phyloP scores from a whole-genome alignment of 2,113 vertebrate genomes.

The Oryzias melastigma region DNA sequence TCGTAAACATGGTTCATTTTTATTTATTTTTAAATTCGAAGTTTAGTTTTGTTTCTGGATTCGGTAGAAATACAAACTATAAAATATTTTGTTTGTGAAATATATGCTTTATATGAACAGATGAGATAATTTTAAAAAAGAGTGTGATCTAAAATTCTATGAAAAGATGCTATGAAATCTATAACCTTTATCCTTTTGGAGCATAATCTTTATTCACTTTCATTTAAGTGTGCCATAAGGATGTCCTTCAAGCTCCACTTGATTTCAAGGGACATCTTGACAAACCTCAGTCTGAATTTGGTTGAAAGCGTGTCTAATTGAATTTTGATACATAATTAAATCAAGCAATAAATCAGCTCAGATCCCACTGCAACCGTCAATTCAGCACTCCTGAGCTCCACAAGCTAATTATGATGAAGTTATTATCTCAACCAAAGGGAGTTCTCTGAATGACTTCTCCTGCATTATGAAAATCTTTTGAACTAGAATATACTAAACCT shows the following conservation, averaged over 20 bases:
- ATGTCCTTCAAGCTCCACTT: slow-evolving; percentile 69
- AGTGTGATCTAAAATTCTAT: too few relatives aligned
- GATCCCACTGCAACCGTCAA: slow-evolving; percentile 77
- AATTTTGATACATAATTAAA: slow-evolving; percentile 85
- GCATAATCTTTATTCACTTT: slow-evolving; percentile 62
- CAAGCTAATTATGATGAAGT: slow-evolving; percentile 81
- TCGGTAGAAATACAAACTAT: too few relatives aligned
- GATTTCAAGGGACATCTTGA: slow-evolving; percentile 75
- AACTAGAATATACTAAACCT: slow-evolving; percentile 67
- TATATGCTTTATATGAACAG: too few relatives aligned
- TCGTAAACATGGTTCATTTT: too few relatives aligned
- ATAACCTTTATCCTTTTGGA: slow-evolving; percentile 23
- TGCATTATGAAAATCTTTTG: slow-evolving; percentile 55
- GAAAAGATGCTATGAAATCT: too few relatives aligned
- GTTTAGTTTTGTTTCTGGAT: too few relatives aligned
- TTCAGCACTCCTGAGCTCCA: slow-evolving; percentile 76
- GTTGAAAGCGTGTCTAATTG: slow-evolving; percentile 80
- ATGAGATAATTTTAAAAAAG: too few relatives aligned
- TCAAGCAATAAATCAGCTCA: slow-evolving; percentile 81
- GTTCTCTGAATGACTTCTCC: slow-evolving; percentile 67
- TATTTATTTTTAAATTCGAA: too few relatives aligned
- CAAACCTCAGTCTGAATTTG: slow-evolving; percentile 76
- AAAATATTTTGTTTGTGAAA: too few relatives aligned
- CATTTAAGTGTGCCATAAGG: slow-evolving; percentile 60
- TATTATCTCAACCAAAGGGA: slow-evolving; percentile 77